Evolutionary conservation across 2,888 invertebrate species (phyloP), one percentile per base, ranked within the genome.

Genomic region (Heliconius sara): DNA sequence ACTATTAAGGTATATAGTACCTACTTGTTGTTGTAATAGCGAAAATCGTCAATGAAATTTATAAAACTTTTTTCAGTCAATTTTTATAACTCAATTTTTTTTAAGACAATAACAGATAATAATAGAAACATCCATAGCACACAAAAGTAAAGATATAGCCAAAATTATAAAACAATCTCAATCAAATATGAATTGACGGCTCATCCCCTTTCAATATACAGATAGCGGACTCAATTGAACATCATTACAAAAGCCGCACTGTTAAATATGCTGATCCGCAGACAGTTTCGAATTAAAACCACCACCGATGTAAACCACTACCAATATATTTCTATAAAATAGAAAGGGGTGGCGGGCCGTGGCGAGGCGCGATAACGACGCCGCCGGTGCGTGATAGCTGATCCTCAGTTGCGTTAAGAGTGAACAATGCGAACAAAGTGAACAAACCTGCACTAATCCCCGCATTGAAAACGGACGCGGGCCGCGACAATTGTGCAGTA

Each of bases 241-340:
- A 85, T 84, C 85, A 85, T 86, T 87, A 92, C 91, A 92, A 91
- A 89, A 86, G 87, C 86, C 85, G 85, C 84, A 34, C 77, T 83
- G 84, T 93, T 91, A 93, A 93, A 93, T 94, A 94, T 93, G 93
- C 89, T 93, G 91, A 94, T 93, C 93, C 92, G 88, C 86, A 87
- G 86, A 89, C 90, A 89, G 90, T 91, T 90, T 89, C 90, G 88
- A 90, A 93, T 92, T 92, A 91, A 90, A 90, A 89, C 87, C 88
- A 86, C 70, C 89, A 89, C 88, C 85, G 88, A 88, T 88, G 13
- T 47, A 13, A 47, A 47, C 43, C 43, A 47, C 43, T 13, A 13
- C 13, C 43, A 52, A 52, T 52, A 52, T 52, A 52, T 52, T 52
- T 52, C 19, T 90, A 90, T 88, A 88, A 87, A 88, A 86, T 89